These are phyloP conservation scores for Prenolepis imparis DNA, from an alignment of 2,888 invertebrate genomes.

Conservation along the genomic window DNA sequence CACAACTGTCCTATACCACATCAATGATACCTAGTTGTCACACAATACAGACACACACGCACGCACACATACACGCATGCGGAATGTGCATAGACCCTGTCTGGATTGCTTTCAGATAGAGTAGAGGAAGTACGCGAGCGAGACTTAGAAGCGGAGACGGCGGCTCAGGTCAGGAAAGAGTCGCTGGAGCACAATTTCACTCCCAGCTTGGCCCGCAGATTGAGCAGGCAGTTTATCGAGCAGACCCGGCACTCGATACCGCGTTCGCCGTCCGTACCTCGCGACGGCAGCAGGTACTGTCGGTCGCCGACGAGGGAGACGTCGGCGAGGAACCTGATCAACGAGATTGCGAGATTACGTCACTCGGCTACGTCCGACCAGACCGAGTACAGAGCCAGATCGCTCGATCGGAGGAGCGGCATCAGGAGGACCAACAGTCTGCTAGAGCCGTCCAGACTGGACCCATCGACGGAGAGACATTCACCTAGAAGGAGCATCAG, in stretches of 20 bases:
- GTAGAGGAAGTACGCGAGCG: constrained; percentile 60
- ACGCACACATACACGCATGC: constrained; percentile 21
- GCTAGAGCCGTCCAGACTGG: constrained; percentile 72
- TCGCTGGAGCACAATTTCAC: constrained; percentile 82
- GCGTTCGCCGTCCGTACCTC: constrained; percentile 80
- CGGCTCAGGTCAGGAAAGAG: constrained; percentile 71
- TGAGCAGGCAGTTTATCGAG: constrained; percentile 84
- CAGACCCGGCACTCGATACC: constrained; percentile 82
- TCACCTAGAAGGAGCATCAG: constrained; percentile 80
- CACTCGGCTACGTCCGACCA: constrained; percentile 73
- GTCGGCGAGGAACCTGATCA: constrained; percentile 36
- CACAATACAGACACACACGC: background rate
- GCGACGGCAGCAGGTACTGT: constrained; percentile 78
- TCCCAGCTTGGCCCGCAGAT: constrained; percentile 82
- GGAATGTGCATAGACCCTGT: constrained; percentile 61
- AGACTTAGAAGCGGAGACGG: constrained; percentile 64
- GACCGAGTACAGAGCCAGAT: constrained; percentile 77
- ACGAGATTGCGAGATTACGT: constrained; percentile 54
- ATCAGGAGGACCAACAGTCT: constrained; percentile 82
- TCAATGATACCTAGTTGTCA: constrained; percentile 5
- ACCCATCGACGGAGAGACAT: constrained; percentile 67
- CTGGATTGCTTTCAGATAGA: constrained; percentile 79
- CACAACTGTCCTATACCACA: constrained; percentile 53
- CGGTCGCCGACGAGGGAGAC: constrained; percentile 72
- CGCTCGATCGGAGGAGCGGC: constrained; percentile 75